phyloP scores from a whole-genome alignment of 2,888 invertebrate genomes.

The Cyrtodaria siliqua region DNA sequence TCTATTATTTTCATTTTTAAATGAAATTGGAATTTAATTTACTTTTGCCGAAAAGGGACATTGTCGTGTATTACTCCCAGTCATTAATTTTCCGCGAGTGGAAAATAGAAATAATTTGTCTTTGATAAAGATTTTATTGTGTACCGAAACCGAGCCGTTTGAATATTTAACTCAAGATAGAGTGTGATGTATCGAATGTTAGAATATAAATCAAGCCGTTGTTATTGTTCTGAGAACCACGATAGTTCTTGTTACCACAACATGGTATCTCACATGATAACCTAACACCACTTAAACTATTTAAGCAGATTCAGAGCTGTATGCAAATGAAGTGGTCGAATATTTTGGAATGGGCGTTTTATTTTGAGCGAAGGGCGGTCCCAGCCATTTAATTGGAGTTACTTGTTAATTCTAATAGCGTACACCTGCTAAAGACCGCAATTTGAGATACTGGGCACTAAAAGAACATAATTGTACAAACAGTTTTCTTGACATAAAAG shows the following conservation, averaged over 20 bases:
- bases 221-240: constrained; percentile 29
- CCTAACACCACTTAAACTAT: not conserved
- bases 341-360: constrained; percentile 50
- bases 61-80: constrained; percentile 12
- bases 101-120: constrained; percentile 61
- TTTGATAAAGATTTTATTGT: constrained; percentile 59
- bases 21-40: constrained; percentile 65
- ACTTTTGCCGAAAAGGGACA: constrained; percentile 35
- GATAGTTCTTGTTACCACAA: not conserved
- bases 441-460: not conserved
- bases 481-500: no score
- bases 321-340: constrained; percentile 55
- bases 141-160: constrained; percentile 20
- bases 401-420: constrained; percentile 24
- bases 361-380: constrained; percentile 54
- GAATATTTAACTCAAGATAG: constrained; percentile 33
- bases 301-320: not conserved
- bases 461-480: no score
- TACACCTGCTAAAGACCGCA: constrained; percentile 39
- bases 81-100: constrained; percentile 46
- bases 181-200: constrained; percentile 14
- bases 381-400: constrained; percentile 40
- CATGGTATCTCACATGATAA: not conserved
- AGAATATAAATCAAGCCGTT: constrained; percentile 37
- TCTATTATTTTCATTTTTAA: constrained; percentile 50